Conservation (phyloP, 2,113 vertebrate genomes). For the Arenaria interpres region DNA sequence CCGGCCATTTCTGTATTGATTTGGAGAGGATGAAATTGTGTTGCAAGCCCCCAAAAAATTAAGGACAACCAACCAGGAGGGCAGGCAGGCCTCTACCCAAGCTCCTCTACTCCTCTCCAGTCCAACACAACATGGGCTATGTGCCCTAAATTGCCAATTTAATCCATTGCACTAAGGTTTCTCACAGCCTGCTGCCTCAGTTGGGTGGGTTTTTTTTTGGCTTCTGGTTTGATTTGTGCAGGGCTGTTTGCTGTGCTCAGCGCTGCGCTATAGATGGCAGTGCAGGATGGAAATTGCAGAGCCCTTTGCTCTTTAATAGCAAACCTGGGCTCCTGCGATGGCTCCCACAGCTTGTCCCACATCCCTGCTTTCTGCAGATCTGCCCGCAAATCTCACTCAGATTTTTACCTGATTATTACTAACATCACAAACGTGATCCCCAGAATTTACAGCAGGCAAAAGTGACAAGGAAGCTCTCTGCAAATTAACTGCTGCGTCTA, state of each 20-base stretch:
- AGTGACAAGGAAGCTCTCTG: neutral
- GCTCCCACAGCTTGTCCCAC: neutral
- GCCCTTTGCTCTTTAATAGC: neutral
- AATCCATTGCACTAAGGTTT: neutral
- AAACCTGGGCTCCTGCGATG: neutral
- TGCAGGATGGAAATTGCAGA: conserved; percentile 58
- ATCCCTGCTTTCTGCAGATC: neutral
- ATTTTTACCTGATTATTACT: neutral
- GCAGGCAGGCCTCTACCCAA: neutral
- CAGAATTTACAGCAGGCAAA: neutral
- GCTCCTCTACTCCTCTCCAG: neutral
- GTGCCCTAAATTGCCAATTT: neutral
- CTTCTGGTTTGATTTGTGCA: neutral
- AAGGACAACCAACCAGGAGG: neutral
- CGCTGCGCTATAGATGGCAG: conserved; percentile 67
- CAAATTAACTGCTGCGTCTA: neutral
- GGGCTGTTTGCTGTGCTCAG: neutral
- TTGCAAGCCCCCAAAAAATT: neutral
- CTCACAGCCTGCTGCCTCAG: neutral
- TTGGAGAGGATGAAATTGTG: neutral
- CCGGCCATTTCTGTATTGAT: neutral
- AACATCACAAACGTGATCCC: neutral
- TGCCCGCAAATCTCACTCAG: neutral
- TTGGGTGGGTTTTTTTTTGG: no score
- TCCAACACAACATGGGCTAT: fast-evolving